Evolutionary conservation across 2,888 invertebrate genomes (phyloP), one percentile per base, ranked within the genome.

Genomic region (Dorcus hopei): DNA sequence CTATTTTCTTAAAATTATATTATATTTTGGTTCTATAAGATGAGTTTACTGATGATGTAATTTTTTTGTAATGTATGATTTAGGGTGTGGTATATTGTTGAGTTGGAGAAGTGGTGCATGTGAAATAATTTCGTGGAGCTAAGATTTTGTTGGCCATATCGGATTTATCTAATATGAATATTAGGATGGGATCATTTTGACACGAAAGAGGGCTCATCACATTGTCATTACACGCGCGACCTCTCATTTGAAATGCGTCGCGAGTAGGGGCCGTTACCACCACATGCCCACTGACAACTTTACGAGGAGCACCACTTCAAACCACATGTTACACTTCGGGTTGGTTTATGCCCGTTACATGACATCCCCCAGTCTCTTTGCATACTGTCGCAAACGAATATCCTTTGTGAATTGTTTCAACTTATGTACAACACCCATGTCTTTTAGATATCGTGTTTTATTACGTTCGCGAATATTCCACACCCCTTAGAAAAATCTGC

Each of bases 251-350:
- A 73, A 74, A 77, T 77, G 75, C 76, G 71, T 68, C 68, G 70
- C 75, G 74, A 70, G 75, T 73, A 73, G 70, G 73, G 72, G 74
- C 76, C 76, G 77, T 78, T 77, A 77, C 76, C 75, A 75, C 76
- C 77, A 77, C 74, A 77, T 77, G 78, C 76, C 77, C 74, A 74
- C 74, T 74, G 77, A 77, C 78, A 78, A 79, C 75, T 78, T 79
- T 79, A 77, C 77, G 77, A 77, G 75, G 76, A 77, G 75, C 75
- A 76, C 79, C 76, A 78, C 76, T 79, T 79, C 70, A 75, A 76
- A 77, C 76, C 78, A 79, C 78, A 79, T 79, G 79, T 79, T 79
- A 78, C 79, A 77, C 72, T 76, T 77, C 72, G 75, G 76, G 74
- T 74, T 74, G 74, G 75, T 78, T 78, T 79, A 78, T 79, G 76